A percentile compares a stretch with the other conserved stretches of the same genome.
Conservation (phyloP, 1,140 invertebrate species). For the Formica selysi region DNA sequence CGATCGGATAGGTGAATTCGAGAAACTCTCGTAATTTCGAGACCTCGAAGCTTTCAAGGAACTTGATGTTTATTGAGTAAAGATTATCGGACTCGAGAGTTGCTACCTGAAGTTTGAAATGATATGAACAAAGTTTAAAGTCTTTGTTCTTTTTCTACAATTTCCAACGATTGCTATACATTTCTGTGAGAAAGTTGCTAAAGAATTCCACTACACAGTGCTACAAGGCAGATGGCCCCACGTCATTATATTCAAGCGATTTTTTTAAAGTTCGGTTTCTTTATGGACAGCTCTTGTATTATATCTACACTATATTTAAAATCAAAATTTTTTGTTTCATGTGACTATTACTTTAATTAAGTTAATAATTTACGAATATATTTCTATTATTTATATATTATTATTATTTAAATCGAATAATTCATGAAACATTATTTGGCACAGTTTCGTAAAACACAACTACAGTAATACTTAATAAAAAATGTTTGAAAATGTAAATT, state of each 20-base stretch:
- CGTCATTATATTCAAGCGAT: too few relatives aligned
- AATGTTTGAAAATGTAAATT: conserved; percentile 1
- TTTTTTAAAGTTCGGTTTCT: too few relatives aligned
- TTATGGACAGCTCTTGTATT: too few relatives aligned
- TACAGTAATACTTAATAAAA: neutral
- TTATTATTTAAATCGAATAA: neutral
- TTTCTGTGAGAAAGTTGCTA: too few relatives aligned
- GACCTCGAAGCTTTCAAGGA: conserved; percentile 18
- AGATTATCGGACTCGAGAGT: conserved; percentile 36
- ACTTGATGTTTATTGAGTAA: conserved; percentile 22
- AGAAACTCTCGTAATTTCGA: conserved; percentile 47
- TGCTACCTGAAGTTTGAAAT: conserved; percentile 6
- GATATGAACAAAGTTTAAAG: conserved; percentile 35
- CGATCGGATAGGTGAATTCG: conserved; percentile 45
- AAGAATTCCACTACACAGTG: too few relatives aligned
- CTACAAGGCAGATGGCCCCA: too few relatives aligned
- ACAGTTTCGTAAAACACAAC: too few relatives aligned
- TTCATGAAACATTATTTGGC: neutral
- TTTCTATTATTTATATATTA: too few relatives aligned
- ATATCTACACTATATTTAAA: too few relatives aligned
- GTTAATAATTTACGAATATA: too few relatives aligned
- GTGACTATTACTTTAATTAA: too few relatives aligned
- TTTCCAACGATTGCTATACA: neutral
- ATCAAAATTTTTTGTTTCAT: too few relatives aligned
- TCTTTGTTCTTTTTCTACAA: neutral